phyloP scores from a whole-genome alignment of 2,797 vertebrate genomes.

The Muraenolepis orangiensis region DNA sequence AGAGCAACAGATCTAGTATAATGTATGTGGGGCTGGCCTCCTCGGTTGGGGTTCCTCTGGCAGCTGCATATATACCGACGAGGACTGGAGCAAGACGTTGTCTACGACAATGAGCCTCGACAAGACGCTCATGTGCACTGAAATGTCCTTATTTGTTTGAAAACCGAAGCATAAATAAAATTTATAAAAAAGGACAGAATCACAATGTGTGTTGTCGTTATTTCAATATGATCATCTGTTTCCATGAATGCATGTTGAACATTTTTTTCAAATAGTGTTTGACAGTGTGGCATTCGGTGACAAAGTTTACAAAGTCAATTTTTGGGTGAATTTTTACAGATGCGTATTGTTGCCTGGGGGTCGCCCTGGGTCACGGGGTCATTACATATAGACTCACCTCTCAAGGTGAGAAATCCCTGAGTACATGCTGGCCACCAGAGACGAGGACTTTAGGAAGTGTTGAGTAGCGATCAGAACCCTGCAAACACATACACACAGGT shows the following conservation, averaged over 20 bases:
- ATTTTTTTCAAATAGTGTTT: not conserved
- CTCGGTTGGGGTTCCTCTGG: not conserved
- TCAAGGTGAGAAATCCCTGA: constrained; percentile 83
- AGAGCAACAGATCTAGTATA: not conserved
- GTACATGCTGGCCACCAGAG: constrained; percentile 84
- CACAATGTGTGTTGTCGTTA: not conserved
- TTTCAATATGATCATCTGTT: not conserved
- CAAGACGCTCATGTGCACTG: not conserved
- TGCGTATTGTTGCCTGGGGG: not conserved
- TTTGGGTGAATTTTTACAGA: no score
- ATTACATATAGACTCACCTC: constrained; percentile 73
- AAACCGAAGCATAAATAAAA: not conserved
- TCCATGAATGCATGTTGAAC: not conserved
- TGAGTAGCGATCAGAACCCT: constrained; percentile 90
- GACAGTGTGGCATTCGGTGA: not conserved
- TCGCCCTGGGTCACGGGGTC: not conserved
- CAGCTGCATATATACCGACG: not conserved
- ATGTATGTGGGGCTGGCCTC: not conserved
- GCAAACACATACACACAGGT: constrained; percentile 36
- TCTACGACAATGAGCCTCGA: no score
- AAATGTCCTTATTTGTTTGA: not conserved
- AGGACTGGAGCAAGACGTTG: not conserved
- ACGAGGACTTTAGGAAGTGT: constrained; percentile 84
- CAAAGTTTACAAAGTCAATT: no score
- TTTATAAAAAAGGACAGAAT: not conserved